Base-by-base conservation (phyloP, 2,113 vertebrate genomes). In the Eurystomus gularis region DNA sequence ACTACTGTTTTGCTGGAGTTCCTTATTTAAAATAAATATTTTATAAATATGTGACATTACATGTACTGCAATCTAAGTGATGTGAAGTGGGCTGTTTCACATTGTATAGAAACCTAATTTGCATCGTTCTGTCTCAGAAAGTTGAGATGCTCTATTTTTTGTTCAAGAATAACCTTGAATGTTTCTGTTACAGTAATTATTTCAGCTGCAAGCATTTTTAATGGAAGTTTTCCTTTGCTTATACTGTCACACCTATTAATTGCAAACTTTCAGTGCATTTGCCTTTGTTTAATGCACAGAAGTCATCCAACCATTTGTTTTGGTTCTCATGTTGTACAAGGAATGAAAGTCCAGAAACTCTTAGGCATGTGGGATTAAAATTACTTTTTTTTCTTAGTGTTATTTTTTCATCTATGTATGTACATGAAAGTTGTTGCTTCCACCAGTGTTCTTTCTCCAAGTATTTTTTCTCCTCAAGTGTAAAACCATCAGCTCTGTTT, bases 291-390 rank as follows among this genome's bases (percentile, higher is more conserved):
- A 82, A 75, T 71, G 31, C 18, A 39, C 8, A 55, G 52, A 88
- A 94, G 14, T 92, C 33, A 82, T 85, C 39, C 77, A 85, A 3
- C 14, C 40, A 49, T 96, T 95, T 95, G 65, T 94, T 64, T 78
- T 91, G 89, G 29, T 54, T 76, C 77, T 96, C 40, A 13, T 54
- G 80, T 80, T 94, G 61, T 85, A 52, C 66, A 77, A 92, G 2
- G 11, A 88, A 18, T 80, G 44, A 39, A 88, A 84, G 25, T 82
- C 31, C 29, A 84, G 61, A 61, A 75, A 54, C 35, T 55, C 33
- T 33, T 24, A 54, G 57, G 33, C 18, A 37, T 1, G 2, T 49
- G 33, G 16, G 37, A n/a, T 42, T 71, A 57, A 55, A 17, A 12
- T 55, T 31, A 11, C 5, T 1, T 6, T 78, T 42, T 86, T 86